A percentile compares a stretch with the other conserved stretches of the same genome.
Conservation (phyloP, 2,113 vertebrate species). For the Microtus ochrogaster region DNA sequence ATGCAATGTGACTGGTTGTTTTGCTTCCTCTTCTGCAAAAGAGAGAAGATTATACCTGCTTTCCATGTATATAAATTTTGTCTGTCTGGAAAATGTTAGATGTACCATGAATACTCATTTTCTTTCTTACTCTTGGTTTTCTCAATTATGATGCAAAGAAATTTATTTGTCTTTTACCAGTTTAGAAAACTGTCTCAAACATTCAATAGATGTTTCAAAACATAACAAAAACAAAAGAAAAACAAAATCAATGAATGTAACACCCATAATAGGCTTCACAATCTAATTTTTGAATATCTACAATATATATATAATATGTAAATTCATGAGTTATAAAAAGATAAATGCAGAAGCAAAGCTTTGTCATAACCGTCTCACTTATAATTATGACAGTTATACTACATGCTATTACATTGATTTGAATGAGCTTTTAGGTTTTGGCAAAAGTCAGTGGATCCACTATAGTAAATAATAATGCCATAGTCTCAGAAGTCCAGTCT, state of each 20-base stretch:
- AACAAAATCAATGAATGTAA: background rate
- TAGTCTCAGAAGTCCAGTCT: background rate
- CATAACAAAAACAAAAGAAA: background rate
- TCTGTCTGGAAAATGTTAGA: background rate
- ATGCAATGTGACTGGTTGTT: background rate
- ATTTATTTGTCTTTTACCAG: background rate
- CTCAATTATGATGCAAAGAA: background rate
- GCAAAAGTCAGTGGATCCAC: background rate
- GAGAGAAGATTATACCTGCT: background rate
- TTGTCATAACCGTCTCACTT: background rate
- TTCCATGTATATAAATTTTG: background rate
- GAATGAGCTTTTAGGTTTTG: constrained; percentile 37
- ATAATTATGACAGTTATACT: background rate
- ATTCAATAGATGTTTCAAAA: background rate
- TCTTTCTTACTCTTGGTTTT: background rate
- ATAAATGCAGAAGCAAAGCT: background rate
- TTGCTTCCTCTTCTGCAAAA: background rate
- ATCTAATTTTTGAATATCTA: background rate
- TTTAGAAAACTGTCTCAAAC: background rate
- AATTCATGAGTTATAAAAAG: background rate
- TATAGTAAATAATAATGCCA: constrained; percentile 24
- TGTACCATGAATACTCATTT: background rate
- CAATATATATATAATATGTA: background rate
- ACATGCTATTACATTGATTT: background rate
- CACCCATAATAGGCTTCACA: background rate